Percentiles rank a stretch among this genome's conserved stretches.
These are phyloP conservation scores for Ispidina picta DNA, from an alignment of 2,797 vertebrate genomes.

Conservation along the genomic window DNA sequence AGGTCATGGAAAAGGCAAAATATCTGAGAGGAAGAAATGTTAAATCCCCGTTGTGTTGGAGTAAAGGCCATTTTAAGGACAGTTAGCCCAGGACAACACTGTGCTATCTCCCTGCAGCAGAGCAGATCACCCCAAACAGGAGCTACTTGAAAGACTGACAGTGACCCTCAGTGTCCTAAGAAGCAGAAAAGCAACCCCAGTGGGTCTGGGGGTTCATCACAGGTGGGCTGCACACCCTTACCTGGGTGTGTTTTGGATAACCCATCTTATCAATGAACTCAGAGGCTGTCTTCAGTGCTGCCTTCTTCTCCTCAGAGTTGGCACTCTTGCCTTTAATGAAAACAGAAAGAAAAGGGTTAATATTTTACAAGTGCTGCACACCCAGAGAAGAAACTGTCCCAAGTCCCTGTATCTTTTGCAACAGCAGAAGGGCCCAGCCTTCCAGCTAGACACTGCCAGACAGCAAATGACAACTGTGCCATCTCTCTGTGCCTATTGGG, in stretches of 20 bases:
- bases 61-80: neutral
- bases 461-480: neutral
- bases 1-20: neutral
- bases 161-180: neutral
- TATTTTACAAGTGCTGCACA: neutral
- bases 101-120: neutral
- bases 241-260: slow-evolving; percentile 93
- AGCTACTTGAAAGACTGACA: neutral
- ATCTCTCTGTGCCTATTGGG: neutral
- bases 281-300: slow-evolving; percentile 89
- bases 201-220: neutral
- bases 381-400: neutral
- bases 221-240: slow-evolving; percentile 34
- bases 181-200: neutral
- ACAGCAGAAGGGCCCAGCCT: neutral
- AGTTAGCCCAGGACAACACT: neutral
- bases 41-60: neutral
- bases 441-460: neutral
- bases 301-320: slow-evolving; percentile 92
- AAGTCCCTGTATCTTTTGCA: neutral
- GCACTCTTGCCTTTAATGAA: slow-evolving; percentile 86
- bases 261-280: slow-evolving; percentile 97
- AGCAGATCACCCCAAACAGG: neutral
- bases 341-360: neutral
- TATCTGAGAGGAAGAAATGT: neutral